These are phyloP conservation scores for Calliphora vicina DNA, from an alignment of 1,140 invertebrate genomes.

Conservation along the genomic window DNA sequence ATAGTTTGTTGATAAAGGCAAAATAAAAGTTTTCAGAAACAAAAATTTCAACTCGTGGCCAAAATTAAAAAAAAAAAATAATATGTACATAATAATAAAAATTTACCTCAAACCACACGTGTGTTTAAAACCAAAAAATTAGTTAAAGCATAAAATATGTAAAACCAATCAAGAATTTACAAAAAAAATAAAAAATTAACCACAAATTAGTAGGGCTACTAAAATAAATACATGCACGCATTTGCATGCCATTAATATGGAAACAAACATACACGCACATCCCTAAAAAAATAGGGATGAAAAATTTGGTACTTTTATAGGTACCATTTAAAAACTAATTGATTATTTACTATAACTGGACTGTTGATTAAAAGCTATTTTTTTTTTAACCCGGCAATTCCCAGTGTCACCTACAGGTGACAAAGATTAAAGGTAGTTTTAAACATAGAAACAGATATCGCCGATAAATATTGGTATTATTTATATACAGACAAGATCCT, in stretches of 20 bases:
- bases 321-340: too few species aligned
- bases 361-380: too few species aligned
- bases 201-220: slow-evolving; percentile 9
- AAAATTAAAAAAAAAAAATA: background rate
- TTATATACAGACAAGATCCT: too few species aligned
- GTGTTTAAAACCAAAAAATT: background rate
- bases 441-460: too few species aligned
- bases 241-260: too few species aligned
- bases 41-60: background rate
- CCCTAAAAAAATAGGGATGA: background rate
- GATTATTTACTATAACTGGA: too few species aligned
- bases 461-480: too few species aligned
- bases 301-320: background rate
- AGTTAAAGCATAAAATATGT: background rate
- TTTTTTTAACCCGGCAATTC: too few species aligned
- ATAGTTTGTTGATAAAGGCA: too few species aligned
- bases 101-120: background rate
- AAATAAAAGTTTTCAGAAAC: background rate
- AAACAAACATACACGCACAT: too few species aligned
- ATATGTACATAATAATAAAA: background rate
- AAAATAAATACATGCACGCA: background rate
- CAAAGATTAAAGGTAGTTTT: too few species aligned
- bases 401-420: too few species aligned
- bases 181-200: background rate
- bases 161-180: background rate